Evolutionary conservation across 1,140 invertebrate genomes (phyloP).

Genomic region (Microvelia longipes): DNA sequence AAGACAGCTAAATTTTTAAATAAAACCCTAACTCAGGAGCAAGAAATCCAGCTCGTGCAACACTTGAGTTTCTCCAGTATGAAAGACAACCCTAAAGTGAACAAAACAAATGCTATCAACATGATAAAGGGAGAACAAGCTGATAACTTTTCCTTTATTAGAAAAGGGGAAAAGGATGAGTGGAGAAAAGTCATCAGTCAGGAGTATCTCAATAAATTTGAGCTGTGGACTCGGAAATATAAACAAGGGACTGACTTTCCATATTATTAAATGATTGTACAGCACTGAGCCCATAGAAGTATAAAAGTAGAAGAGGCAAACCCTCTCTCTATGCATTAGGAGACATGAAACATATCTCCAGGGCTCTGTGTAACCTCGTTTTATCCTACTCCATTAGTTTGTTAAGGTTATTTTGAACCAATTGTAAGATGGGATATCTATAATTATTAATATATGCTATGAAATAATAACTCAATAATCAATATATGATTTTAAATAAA

Average conservation of each 20-base stretch:
- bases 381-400: no score
- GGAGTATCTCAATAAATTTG: slow-evolving; percentile 5
- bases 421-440: no score
- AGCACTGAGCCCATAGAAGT: not conserved
- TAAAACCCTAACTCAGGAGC: slow-evolving; percentile 44
- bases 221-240: slow-evolving; percentile 1
- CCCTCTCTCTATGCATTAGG: no score
- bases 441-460: no score
- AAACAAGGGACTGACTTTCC: slow-evolving; percentile 10
- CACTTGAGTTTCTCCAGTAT: slow-evolving; percentile 8
- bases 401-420: no score
- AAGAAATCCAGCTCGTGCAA: slow-evolving; percentile 26
- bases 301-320: no score
- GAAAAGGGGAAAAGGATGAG: slow-evolving; percentile 8
- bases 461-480: no score
- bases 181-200: slow-evolving; percentile 4
- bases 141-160: not conserved
- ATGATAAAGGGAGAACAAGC: slow-evolving; percentile 23
- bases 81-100: slow-evolving; percentile 9
- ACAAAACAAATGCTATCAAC: slow-evolving; percentile 24
- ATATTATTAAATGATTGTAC: slow-evolving; percentile 4
- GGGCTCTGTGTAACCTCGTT: no score
- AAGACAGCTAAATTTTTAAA: slow-evolving; percentile 58
- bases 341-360: no score
- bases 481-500: no score